phyloP scores from a whole-genome alignment of 1,140 invertebrate genomes.

The Dendrolimus kikuchii region DNA sequence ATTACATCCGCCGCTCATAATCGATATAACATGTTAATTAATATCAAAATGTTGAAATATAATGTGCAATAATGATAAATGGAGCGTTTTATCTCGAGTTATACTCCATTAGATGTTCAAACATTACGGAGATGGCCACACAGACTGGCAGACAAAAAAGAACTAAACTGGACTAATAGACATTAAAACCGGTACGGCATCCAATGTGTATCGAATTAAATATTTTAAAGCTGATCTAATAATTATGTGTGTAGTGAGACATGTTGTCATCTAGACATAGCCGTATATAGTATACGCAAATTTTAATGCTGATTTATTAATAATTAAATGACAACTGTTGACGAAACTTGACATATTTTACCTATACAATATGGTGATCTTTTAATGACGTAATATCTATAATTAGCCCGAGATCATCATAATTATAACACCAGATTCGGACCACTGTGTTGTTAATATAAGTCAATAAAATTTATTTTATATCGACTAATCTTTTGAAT shows the following conservation, averaged over 20 bases:
- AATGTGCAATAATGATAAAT: conserved; percentile 11
- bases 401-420: not conserved
- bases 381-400: conserved; percentile 2
- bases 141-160: conserved; percentile 1
- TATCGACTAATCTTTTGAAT: too few species aligned
- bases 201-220: not conserved
- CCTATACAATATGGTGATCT: too few species aligned
- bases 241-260: not conserved
- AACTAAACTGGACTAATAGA: conserved; percentile 4
- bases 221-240: not conserved
- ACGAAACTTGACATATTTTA: not conserved
- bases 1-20: conserved; percentile 6
- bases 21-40: conserved; percentile 6
- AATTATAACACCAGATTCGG: too few species aligned
- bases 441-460: too few species aligned
- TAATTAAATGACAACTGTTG: conserved; percentile 1
- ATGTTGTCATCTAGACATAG: conserved; percentile 1
- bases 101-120: conserved; percentile 3
- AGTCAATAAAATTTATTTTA: too few species aligned
- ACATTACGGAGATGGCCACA: conserved; percentile 5
- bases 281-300: conserved; percentile 3
- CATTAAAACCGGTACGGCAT: not conserved
- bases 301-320: conserved; percentile 5
- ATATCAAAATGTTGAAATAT: conserved; percentile 9
- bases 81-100: conserved; percentile 5